Base-by-base conservation (phyloP, 2,888 invertebrate genomes). In the Drosophila suboccidentalis region DNA sequence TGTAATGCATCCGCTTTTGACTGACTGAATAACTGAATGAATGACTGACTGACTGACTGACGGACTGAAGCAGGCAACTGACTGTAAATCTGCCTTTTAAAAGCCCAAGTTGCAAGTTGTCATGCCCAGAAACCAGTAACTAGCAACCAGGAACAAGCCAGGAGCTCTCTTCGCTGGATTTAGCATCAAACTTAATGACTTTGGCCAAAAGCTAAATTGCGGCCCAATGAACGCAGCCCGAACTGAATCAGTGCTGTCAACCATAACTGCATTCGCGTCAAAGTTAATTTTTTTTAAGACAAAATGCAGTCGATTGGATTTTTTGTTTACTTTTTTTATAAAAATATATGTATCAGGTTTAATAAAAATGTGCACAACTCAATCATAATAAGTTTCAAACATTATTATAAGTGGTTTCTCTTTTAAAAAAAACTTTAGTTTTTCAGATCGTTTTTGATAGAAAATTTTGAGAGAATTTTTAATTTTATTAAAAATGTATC, bases 1-100 rank as follows among this genome's bases (percentile, higher is more conserved):
- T 84, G 83, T 84, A 84, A 84, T 84, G 87, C 89, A 84, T 83
- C 78, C 84, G 87, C 78, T 82, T 82, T 87, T 68, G 75, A 71
- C 50, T 59, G 67, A 50, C 73, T 57, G 57, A 58, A 51, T 60
- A 58, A 53, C 36, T 32, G 38, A 41, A n/a, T 39, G 62, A 41
- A 15, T 53, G 46, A 36, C 41, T 8, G 49, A 44, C 36, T n/a
- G 71, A 36, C 55, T 54, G 65, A 32, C 43, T 36, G 61, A 53
- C 61, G 17, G 43, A 64, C 64, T 53, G 49, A 55, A 46, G 46
- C 49, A 62, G 44, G 44, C 71, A 58, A 63, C 61, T 69, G 64
- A 58, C 81, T 81, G 87, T 63, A 78, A 81, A 75, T 84, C 69
- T 69, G 81, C 70, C 77, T 71, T 50, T 22, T 39, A 53, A 15